Percentiles rank a stretch among this genome's conserved stretches.
phyloP scores from a whole-genome alignment of 2,797 vertebrate species.

The Podargus strigoides region DNA sequence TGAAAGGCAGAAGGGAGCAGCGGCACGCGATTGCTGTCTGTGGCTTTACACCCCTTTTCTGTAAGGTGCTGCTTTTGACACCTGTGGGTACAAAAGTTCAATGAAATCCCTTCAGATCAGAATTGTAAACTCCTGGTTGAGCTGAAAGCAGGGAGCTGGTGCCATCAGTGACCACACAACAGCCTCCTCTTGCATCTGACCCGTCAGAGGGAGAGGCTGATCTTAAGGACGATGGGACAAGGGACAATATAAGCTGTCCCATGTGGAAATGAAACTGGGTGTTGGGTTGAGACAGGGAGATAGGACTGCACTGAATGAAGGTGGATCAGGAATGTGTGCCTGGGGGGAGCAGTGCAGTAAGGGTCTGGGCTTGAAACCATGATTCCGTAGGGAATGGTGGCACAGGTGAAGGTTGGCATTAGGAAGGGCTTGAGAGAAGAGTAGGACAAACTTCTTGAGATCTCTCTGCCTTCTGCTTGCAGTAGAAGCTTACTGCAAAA shows the following conservation, averaged over 20 bases:
- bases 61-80: not conserved
- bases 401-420: accelerated
- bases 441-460: not conserved
- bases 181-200: not conserved
- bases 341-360: not conserved
- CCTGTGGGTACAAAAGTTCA: not conserved
- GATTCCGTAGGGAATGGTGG: not conserved
- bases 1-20: accelerated
- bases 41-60: accelerated
- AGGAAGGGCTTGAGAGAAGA: not conserved
- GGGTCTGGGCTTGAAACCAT: not conserved
- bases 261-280: not conserved
- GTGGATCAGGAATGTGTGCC: not conserved
- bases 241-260: accelerated
- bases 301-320: accelerated
- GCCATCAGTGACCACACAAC: too few species aligned
- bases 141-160: not conserved
- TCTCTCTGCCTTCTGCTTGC: not conserved
- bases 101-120: not conserved
- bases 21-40: accelerated
- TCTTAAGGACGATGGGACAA: not conserved
- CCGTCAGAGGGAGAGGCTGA: accelerated
- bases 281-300: not conserved
- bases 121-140: not conserved
- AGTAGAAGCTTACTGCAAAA: not conserved